These are phyloP conservation scores for Abscondita cerata DNA, from an alignment of 2,888 invertebrate species.

Conservation along the genomic window DNA sequence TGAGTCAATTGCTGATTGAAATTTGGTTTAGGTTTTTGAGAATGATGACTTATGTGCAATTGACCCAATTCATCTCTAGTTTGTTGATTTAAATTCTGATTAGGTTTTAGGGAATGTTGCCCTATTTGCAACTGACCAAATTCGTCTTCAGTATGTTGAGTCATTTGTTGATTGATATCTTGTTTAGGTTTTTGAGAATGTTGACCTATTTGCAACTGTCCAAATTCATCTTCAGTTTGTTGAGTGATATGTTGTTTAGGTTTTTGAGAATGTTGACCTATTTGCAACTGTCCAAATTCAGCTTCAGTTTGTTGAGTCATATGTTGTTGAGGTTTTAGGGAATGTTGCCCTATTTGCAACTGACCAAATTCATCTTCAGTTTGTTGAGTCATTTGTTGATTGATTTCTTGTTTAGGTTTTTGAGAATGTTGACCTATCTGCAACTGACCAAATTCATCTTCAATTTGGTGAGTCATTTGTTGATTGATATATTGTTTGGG, in stretches of 20 bases:
- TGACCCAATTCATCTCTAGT: slow-evolving; percentile 30
- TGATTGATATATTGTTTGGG: slow-evolving; percentile 12
- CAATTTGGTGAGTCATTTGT: slow-evolving; percentile 35
- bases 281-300: slow-evolving; percentile 1
- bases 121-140: slow-evolving; percentile 41
- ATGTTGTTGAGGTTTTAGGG: slow-evolving; percentile 12
- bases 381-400: slow-evolving; percentile 39
- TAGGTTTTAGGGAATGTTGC: too few relatives aligned
- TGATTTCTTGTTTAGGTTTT: neutral
- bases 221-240: slow-evolving; percentile 34
- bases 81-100: slow-evolving; percentile 39
- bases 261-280: slow-evolving; percentile 11
- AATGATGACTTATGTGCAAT: slow-evolving; percentile 9
- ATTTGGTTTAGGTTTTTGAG: neutral
- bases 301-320: slow-evolving; percentile 41
- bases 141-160: slow-evolving; percentile 41
- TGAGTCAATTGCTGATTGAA: slow-evolving; percentile 36
- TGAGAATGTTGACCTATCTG: slow-evolving; percentile 28
- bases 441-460: slow-evolving; percentile 13
- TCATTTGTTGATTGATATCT: slow-evolving; percentile 35
- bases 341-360: slow-evolving; percentile 14
- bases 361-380: slow-evolving; percentile 22
- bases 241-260: slow-evolving; percentile 37
- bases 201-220: slow-evolving; percentile 10
- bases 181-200: slow-evolving; percentile 30